Conservation (phyloP, 2,888 invertebrate genomes). For the Tachystola acroxantha region DNA sequence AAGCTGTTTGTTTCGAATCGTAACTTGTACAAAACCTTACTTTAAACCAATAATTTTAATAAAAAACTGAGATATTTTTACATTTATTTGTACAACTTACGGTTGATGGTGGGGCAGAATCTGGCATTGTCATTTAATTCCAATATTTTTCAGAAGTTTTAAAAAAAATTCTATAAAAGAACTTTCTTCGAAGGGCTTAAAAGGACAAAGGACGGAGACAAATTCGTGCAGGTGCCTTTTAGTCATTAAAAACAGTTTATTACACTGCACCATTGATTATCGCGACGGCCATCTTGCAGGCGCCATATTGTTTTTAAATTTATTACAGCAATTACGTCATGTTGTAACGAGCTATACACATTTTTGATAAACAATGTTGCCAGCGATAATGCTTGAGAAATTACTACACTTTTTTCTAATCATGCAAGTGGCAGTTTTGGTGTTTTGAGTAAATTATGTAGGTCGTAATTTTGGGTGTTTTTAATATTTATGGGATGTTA, state of each 20-base stretch:
- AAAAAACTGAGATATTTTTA: too few species aligned
- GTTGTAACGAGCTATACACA: conserved; percentile 31
- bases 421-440: conserved; percentile 8
- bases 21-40: too few species aligned
- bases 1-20: too few species aligned
- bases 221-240: conserved; percentile 46
- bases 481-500: conserved; percentile 5
- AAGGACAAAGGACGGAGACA: conserved; percentile 12
- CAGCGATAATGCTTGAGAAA: conserved; percentile 23
- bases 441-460: conserved; percentile 1
- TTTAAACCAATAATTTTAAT: too few species aligned
- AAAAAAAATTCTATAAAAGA: too few species aligned
- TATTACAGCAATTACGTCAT: conserved; percentile 61
- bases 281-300: conserved; percentile 43
- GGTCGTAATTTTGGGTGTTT: conserved; percentile 5
- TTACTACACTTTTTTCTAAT: conserved; percentile 6
- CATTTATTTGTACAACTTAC: too few species aligned
- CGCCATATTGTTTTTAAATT: conserved; percentile 65
- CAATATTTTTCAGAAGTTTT: too few species aligned
- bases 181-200: conserved; percentile 16
- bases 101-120: too few species aligned
- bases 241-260: conserved; percentile 58
- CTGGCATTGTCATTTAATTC: too few species aligned
- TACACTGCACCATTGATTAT: conserved; percentile 45
- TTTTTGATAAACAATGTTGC: conserved; percentile 33